Percentiles rank a stretch among this genome's conserved stretches.
Conservation (phyloP, 2,888 invertebrate species). For the Adelphocoris suturalis region DNA sequence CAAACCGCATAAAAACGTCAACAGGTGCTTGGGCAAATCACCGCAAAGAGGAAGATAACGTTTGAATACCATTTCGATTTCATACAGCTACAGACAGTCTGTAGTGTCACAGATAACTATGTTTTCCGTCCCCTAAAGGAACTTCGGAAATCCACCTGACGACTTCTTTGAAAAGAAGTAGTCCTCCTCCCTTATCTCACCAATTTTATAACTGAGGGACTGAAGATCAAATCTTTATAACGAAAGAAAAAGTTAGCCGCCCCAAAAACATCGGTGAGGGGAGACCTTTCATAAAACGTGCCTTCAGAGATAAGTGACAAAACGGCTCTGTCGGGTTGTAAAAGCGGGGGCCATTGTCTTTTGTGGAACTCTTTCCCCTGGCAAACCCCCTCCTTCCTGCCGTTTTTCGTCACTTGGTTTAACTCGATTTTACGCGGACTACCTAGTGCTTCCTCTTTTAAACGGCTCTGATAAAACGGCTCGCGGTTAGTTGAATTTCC, state of each 20-base stretch:
- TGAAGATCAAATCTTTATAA: slow-evolving; percentile 11
- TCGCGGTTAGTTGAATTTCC: slow-evolving; percentile 32
- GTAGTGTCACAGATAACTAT: background rate
- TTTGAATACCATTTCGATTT: background rate
- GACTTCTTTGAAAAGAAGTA: background rate
- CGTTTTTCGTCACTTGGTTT: slow-evolving; percentile 3
- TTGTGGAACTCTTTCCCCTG: background rate
- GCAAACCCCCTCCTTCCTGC: background rate
- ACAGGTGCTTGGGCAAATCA: too few species aligned
- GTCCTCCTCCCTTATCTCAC: background rate
- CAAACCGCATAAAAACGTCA: too few species aligned
- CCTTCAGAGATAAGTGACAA: slow-evolving; percentile 39
- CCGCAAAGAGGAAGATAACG: background rate
- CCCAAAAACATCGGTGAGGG: background rate
- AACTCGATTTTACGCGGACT: slow-evolving; percentile 21
- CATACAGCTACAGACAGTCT: background rate
- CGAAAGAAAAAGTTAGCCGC: background rate
- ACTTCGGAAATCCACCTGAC: background rate
- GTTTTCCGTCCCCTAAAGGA: background rate
- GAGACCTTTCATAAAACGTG: background rate
- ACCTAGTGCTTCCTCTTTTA: background rate
- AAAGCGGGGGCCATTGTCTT: slow-evolving; percentile 16
- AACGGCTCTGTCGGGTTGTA: background rate
- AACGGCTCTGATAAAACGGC: background rate
- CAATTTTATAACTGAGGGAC: slow-evolving; percentile 1